Percentiles rank a stretch among this genome's conserved stretches.
Conservation (phyloP, 2,888 invertebrate genomes). For the Eupithecia abbreviata region DNA sequence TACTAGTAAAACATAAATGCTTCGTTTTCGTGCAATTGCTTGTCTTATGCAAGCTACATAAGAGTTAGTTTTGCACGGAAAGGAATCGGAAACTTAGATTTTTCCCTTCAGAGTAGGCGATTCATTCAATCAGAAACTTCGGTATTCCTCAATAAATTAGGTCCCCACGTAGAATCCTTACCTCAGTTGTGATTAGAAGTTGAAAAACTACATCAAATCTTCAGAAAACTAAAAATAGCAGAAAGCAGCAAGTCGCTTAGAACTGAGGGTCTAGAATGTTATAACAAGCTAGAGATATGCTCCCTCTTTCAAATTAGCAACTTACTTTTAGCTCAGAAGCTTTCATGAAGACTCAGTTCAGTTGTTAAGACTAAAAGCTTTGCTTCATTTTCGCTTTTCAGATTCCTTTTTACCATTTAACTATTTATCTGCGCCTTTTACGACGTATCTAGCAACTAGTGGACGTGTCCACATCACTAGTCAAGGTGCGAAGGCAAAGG, state of each 20-base stretch:
- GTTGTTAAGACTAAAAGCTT: background rate
- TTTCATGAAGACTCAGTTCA: background rate
- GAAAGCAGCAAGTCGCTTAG: background rate
- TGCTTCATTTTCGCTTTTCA: background rate
- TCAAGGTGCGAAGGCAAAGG: constrained; percentile 20
- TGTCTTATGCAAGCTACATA: too few species aligned
- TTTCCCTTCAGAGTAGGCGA: too few species aligned
- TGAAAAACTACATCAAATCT: background rate
- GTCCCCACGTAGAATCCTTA: background rate
- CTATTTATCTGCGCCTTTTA: constrained; percentile 1
- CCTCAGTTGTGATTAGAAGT: background rate
- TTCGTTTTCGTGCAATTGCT: too few species aligned
- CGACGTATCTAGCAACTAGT: background rate
- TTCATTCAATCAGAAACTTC: too few species aligned
- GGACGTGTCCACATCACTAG: constrained; percentile 16
- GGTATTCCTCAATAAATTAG: too few species aligned
- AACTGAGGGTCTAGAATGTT: background rate
- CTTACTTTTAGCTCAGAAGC: background rate
- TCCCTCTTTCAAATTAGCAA: background rate
- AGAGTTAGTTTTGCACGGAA: too few species aligned
- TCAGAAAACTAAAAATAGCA: background rate
- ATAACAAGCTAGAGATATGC: too few species aligned
- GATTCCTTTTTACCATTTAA: background rate
- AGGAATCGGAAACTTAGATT: too few species aligned
- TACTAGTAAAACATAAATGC: too few species aligned